Conservation (phyloP, 2,113 vertebrate genomes). For the Seriola aureovittata region DNA sequence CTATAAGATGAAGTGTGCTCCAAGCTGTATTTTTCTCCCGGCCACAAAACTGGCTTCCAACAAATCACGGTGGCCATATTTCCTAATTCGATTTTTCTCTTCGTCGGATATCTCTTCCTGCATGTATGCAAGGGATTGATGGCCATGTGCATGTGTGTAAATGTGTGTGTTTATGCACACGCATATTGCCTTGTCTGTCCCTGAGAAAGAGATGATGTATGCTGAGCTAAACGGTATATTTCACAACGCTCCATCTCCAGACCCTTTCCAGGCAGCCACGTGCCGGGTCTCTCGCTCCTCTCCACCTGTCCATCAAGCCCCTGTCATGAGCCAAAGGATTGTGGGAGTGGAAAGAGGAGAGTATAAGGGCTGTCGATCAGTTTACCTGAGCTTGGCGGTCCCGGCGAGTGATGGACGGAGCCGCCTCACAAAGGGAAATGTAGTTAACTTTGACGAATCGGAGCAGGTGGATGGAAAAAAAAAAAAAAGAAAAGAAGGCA, state of each 20-base stretch:
- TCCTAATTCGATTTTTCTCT: constrained; percentile 82
- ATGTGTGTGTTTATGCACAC: constrained; percentile 56
- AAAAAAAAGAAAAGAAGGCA: constrained; percentile 22
- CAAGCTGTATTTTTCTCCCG: constrained; percentile 72
- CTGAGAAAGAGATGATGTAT: constrained; percentile 79
- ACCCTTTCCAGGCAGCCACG: constrained; percentile 68
- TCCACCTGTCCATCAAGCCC: constrained; percentile 72
- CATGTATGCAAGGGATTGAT: constrained; percentile 77
- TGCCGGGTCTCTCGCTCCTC: constrained; percentile 52
- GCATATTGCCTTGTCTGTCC: constrained; percentile 62
- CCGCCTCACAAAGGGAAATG: constrained; percentile 73
- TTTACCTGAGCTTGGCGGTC: constrained; percentile 73
- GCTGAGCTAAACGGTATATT: constrained; percentile 71
- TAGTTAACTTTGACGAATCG: constrained; percentile 79
- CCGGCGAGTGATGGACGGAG: constrained; percentile 68
- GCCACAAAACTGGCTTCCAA: constrained; percentile 71
- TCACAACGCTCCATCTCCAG: constrained; percentile 71
- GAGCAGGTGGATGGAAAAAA: constrained; percentile 48
- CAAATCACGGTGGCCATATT: constrained; percentile 80
- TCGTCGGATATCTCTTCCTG: constrained; percentile 74
- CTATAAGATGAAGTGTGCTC: constrained; percentile 71
- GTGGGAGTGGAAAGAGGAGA: constrained; percentile 58
- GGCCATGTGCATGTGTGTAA: constrained; percentile 62
- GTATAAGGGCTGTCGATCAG: constrained; percentile 67
- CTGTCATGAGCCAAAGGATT: constrained; percentile 67